phyloP scores from a whole-genome alignment of 2,797 vertebrate genomes.

The Alectoris magna region DNA sequence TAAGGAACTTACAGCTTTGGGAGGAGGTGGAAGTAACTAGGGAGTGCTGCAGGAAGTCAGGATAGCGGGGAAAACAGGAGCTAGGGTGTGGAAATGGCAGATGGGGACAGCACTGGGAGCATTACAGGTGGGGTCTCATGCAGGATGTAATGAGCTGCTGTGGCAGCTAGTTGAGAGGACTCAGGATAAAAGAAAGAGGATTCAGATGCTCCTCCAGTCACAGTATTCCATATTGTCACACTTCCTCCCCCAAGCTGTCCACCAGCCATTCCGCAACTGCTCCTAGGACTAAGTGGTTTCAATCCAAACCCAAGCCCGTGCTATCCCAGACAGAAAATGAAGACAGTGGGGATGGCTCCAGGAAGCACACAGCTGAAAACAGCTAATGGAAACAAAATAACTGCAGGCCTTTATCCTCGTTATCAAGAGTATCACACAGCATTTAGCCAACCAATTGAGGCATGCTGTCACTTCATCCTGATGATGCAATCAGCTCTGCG shows the following conservation, averaged over 20 bases:
- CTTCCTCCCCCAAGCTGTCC: no score
- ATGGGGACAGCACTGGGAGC: fast-evolving
- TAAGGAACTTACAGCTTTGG: neutral
- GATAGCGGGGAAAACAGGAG: fast-evolving
- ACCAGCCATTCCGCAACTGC: neutral
- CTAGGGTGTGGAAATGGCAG: neutral
- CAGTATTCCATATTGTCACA: neutral
- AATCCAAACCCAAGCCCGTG: neutral
- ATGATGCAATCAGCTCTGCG: slow-evolving; percentile 29
- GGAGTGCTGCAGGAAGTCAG: neutral
- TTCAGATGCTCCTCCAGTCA: neutral
- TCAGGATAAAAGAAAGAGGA: neutral
- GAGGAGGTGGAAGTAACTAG: neutral
- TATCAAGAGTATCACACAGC: neutral
- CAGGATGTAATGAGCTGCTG: neutral
- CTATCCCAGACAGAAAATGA: neutral
- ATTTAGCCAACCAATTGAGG: neutral
- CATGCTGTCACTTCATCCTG: slow-evolving; percentile 29
- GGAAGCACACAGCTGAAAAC: neutral
- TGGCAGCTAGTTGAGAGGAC: neutral
- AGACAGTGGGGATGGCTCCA: neutral
- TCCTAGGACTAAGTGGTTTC: neutral
- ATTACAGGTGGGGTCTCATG: fast-evolving
- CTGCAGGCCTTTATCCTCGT: neutral
- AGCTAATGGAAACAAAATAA: slow-evolving; percentile 18